Evolutionary conservation across 2,888 invertebrate genomes (phyloP).

Genomic region (Epistrophe grossulariae): DNA sequence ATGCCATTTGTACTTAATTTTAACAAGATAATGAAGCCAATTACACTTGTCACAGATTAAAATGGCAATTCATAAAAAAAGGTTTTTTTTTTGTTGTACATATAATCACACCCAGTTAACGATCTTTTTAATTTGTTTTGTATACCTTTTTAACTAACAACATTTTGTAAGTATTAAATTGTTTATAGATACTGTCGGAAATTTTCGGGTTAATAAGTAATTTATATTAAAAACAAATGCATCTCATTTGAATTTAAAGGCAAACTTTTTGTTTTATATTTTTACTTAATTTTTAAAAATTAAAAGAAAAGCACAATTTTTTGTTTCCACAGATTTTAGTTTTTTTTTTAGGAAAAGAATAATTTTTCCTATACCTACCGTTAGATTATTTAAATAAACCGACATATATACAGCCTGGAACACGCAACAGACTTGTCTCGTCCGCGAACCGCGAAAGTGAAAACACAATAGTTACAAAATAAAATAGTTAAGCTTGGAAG

Average conservation of each 20-base stretch:
- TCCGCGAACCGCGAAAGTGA: neutral
- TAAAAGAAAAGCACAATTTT: too few species aligned
- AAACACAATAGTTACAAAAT: neutral
- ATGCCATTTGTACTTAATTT: conserved; percentile 12
- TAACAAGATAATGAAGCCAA: conserved; percentile 27
- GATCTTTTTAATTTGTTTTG: neutral
- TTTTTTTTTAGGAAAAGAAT: neutral
- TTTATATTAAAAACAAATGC: too few species aligned
- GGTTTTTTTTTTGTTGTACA: too few species aligned
- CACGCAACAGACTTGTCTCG: neutral
- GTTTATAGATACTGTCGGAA: too few species aligned
- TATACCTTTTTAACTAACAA: neutral
- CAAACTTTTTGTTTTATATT: too few species aligned
- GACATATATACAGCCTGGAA: neutral
- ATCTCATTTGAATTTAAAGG: too few species aligned
- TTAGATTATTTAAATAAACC: conserved; percentile 11
- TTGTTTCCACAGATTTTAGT: neutral
- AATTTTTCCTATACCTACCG: neutral
- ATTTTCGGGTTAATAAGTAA: too few species aligned
- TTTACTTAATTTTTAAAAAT: too few species aligned
- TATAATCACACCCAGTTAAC: neutral
- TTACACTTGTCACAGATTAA: conserved; percentile 25
- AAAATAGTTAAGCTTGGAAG: neutral
- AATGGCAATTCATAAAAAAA: neutral
- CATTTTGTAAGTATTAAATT: neutral